These are phyloP conservation scores for Acleris emargana DNA, from an alignment of 2,888 invertebrate species.

Conservation along the genomic window DNA sequence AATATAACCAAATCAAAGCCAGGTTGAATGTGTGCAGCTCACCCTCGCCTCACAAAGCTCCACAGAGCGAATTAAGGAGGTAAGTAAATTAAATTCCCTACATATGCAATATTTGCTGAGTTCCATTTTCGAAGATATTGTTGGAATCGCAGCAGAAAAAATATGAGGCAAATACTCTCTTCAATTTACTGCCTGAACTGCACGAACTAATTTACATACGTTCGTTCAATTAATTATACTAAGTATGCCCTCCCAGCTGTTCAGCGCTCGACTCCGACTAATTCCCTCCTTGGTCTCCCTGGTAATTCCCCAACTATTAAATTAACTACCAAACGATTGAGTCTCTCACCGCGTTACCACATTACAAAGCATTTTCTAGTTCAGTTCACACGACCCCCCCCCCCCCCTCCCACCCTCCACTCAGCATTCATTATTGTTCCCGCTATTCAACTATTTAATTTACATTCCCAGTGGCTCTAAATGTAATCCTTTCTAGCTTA, in stretches of 20 bases:
- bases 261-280: background rate
- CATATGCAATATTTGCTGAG: no score
- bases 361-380: slow-evolving; percentile 28
- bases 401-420: background rate
- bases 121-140: no score
- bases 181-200: background rate
- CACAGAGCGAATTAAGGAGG: no score
- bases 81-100: no score
- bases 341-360: slow-evolving; percentile 17
- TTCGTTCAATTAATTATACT: slow-evolving; percentile 12
- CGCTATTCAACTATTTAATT: slow-evolving; percentile 5
- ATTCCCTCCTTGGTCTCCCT: slow-evolving; percentile 6
- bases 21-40: no score
- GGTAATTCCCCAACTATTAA: slow-evolving; percentile 14
- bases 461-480: background rate
- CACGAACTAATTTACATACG: slow-evolving; percentile 8
- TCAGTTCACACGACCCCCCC: slow-evolving; percentile 13
- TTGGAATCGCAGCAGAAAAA: background rate
- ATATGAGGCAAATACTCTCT: background rate
- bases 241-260: background rate
- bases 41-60: no score
- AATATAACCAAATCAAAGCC: no score
- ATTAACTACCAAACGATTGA: slow-evolving; percentile 23
- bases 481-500: background rate
- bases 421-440: slow-evolving; percentile 7